Conservation (phyloP, 1,140 invertebrate species). For the Danaus melanippus region DNA sequence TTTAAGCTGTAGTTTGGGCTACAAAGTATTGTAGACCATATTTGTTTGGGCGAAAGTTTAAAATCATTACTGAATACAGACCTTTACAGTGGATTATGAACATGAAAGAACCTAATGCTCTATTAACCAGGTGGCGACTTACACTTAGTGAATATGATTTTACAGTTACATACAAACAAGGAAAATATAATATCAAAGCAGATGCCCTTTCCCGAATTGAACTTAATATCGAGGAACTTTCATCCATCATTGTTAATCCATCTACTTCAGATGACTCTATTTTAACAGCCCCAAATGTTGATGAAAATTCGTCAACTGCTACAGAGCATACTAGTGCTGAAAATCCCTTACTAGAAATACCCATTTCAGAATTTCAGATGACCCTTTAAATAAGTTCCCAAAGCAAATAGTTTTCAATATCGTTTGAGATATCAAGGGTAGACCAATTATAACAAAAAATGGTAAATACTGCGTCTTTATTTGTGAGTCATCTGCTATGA, state of each 20-base stretch:
- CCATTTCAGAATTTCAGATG: constrained; percentile 20
- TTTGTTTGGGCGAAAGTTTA: constrained; percentile 69
- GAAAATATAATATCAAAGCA: constrained; percentile 16
- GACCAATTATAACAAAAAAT: neutral
- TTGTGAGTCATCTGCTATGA: too few relatives aligned
- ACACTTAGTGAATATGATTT: constrained; percentile 16
- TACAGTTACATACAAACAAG: constrained; percentile 19
- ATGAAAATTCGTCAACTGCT: constrained; percentile 7
- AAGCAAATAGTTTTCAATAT: constrained; percentile 17
- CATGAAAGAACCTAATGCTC: constrained; percentile 48
- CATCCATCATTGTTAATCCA: constrained; percentile 12
- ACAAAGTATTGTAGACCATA: constrained; percentile 63
- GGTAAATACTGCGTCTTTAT: too few relatives aligned
- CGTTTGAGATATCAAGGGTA: neutral
- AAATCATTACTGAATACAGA: constrained; percentile 70
- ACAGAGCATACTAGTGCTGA: constrained; percentile 16
- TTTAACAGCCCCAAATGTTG: too few relatives aligned
- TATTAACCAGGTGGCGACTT: constrained; percentile 15
- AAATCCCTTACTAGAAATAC: constrained; percentile 21
- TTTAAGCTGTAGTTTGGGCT: constrained; percentile 41
- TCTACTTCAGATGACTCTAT: neutral
- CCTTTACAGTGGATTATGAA: constrained; percentile 65
- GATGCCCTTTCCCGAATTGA: constrained; percentile 15
- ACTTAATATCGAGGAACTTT: constrained; percentile 13
- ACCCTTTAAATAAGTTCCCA: constrained; percentile 21